Conservation (phyloP, 2,113 vertebrate genomes). For the Maccullochella peelii region DNA sequence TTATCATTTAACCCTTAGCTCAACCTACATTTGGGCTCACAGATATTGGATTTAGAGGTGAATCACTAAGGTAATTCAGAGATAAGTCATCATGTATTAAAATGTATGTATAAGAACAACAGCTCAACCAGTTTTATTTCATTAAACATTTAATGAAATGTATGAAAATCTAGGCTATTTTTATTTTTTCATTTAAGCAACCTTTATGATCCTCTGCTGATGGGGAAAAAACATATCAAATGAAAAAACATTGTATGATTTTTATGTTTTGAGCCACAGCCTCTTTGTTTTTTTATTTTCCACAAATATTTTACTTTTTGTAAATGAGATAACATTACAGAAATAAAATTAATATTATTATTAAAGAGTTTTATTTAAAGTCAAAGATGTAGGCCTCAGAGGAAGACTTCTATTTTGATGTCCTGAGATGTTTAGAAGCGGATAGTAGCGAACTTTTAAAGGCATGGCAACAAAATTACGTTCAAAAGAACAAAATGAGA, state of each 20-base stretch:
- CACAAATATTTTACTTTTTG: slow-evolving; percentile 84
- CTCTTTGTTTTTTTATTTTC: slow-evolving; percentile 74
- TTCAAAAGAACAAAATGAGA: slow-evolving; percentile 87
- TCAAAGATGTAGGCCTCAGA: slow-evolving; percentile 83
- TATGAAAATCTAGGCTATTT: slow-evolving; percentile 53
- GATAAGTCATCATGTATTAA: slow-evolving; percentile 47
- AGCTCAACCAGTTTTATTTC: slow-evolving; percentile 43
- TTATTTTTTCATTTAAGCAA: slow-evolving; percentile 56
- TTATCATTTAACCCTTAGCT: slow-evolving; percentile 50
- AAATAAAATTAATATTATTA: slow-evolving; percentile 86
- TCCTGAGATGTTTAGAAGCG: slow-evolving; percentile 85
- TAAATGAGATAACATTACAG: slow-evolving; percentile 91
- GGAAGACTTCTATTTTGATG: slow-evolving; percentile 87
- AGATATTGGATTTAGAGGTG: slow-evolving; percentile 40
- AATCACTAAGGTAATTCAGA: slow-evolving; percentile 38
- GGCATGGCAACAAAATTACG: slow-evolving; percentile 94
- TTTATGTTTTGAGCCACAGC: slow-evolving; percentile 77
- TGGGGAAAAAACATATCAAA: slow-evolving; percentile 75
- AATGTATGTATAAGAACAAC: slow-evolving; percentile 55
- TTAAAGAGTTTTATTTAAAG: slow-evolving; percentile 94
- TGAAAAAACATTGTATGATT: slow-evolving; percentile 62
- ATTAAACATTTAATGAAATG: slow-evolving; percentile 55
- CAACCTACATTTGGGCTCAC: slow-evolving; percentile 21
- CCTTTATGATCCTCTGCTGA: slow-evolving; percentile 70
- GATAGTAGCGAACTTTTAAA: slow-evolving; percentile 84